A percentile compares a stretch with the other conserved stretches of the same genome.
These are phyloP conservation scores for Cepaea hortensis DNA, from an alignment of 2,888 invertebrate genomes.

Conservation along the genomic window DNA sequence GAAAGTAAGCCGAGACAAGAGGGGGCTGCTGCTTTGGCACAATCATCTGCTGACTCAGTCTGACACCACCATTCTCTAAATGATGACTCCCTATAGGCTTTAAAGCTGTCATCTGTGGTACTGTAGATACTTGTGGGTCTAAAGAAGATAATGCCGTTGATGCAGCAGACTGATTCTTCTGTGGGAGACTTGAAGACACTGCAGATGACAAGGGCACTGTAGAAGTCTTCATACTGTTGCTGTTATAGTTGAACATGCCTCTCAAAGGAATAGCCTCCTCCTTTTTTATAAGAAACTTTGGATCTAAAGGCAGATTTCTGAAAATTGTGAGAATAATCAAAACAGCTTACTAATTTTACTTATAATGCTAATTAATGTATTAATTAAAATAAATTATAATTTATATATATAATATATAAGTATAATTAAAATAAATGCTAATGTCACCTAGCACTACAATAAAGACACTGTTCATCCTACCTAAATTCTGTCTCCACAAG, in stretches of 20 bases:
- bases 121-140: background rate
- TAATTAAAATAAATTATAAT: background rate
- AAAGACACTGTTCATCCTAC: too few relatives aligned
- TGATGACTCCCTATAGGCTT: background rate
- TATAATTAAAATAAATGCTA: background rate
- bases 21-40: slow-evolving; percentile 64
- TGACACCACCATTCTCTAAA: slow-evolving; percentile 49
- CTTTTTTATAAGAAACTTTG: slow-evolving; percentile 68
- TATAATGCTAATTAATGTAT: background rate
- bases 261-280: slow-evolving; percentile 68
- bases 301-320: slow-evolving; percentile 72
- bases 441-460: too few relatives aligned
- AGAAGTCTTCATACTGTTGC: background rate
- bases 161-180: background rate
- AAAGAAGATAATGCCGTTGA: background rate
- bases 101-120: background rate
- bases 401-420: background rate
- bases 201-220: slow-evolving; percentile 18
- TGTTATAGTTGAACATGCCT: slow-evolving; percentile 52
- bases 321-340: background rate
- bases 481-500: too few relatives aligned
- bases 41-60: slow-evolving; percentile 66
- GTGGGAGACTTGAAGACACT: slow-evolving; percentile 7
- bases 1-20: slow-evolving; percentile 71
- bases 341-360: background rate